Evolutionary conservation across 2,113 vertebrate species (phyloP), one percentile per base, ranked within the genome.

Genomic region (Trochalopteron elliotii): DNA sequence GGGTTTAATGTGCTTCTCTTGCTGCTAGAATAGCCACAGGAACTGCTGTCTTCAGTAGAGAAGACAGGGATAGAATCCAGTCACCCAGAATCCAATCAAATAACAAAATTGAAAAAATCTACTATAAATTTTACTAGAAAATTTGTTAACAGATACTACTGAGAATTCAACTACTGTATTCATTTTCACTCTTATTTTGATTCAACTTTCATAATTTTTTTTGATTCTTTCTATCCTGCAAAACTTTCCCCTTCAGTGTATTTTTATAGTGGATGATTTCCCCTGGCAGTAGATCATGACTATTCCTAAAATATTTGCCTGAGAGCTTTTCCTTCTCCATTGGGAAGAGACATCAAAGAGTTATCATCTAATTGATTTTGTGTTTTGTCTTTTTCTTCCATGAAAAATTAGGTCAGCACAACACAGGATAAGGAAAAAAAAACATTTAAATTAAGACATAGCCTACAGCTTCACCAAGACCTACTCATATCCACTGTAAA

Each of bases 341-440:
- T 88, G 89, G 68, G 79, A 95, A 42, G 24, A 60, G 24, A 67
- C 86, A 90, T 94, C 76, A 92, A 95, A 94, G 86, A 70, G 30
- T 59, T 86, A 52, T 40, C 12, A 74, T 78, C 55, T 89, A 94
- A 93, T 83, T 94, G 42, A 92, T 89, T 94, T 89, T 81, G 30
- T 63, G 37, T 90, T 93, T 94, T 96, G 52, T 74, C 39, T 59
- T 88, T 89, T 94, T 57, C 40, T 75, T 92, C 39, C 60, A 44
- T 81, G 39, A 81, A 92, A 93, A 94, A 81, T 57, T 47, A 90
- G 76, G 86, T 78, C 83, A 90, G 50, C 19, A 63, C 55, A 93
- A 70, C 44, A 81, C 39, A 89, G 24, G 9, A 35, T 83, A 83
- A 80, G 37, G 33, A 5, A 35, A 8, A 42, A 12, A n/a, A 22